These are phyloP conservation scores for Pachycephala philippinensis DNA, from an alignment of 2,113 vertebrate species.

Conservation along the genomic window DNA sequence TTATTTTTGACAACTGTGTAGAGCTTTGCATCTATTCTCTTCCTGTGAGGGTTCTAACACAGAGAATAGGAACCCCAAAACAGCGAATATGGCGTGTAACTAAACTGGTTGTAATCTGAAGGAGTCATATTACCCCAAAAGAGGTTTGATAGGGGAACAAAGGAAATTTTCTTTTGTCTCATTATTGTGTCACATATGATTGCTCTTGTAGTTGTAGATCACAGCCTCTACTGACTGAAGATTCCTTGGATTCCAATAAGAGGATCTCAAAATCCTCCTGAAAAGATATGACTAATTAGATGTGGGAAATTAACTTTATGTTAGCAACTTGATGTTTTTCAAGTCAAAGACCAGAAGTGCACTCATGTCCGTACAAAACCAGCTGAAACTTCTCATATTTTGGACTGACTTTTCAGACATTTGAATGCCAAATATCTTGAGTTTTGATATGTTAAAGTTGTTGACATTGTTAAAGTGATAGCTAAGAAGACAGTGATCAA, in stretches of 20 bases:
- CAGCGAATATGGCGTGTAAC: background rate
- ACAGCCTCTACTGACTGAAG: fast-evolving
- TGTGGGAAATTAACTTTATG: background rate
- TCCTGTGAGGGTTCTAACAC: background rate
- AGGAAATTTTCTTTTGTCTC: background rate
- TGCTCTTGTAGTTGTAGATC: background rate
- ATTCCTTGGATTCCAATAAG: background rate
- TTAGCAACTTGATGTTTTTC: background rate
- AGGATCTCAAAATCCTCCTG: background rate
- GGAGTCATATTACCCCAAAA: background rate
- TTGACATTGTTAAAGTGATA: background rate
- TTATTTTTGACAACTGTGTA: background rate
- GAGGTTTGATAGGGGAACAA: fast-evolving
- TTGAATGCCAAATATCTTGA: background rate
- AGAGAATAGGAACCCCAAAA: background rate
- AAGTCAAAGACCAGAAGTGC: background rate
- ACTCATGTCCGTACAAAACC: fast-evolving
- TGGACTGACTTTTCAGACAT: background rate
- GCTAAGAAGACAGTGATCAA: background rate
- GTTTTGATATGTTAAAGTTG: background rate
- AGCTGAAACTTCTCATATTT: background rate
- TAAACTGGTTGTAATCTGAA: background rate
- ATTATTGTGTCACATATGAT: background rate
- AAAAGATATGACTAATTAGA: background rate
- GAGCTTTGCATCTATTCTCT: background rate